Evolutionary conservation across 2,888 invertebrate genomes (phyloP).

Genomic region (Dichetophora obliterata): DNA sequence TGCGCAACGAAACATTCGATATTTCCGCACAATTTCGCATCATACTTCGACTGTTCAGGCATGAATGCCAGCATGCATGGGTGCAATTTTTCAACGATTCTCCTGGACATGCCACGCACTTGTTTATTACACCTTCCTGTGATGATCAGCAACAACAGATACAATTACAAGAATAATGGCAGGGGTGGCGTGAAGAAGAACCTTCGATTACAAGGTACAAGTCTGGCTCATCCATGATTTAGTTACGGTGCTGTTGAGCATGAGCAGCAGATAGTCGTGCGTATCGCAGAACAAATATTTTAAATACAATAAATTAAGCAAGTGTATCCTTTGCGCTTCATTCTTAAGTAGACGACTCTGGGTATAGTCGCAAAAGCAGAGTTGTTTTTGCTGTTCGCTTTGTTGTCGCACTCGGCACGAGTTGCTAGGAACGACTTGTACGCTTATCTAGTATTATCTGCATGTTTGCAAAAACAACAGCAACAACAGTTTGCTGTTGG

Average conservation of each 20-base stretch:
- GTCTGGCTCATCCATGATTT: background rate
- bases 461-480: constrained; percentile 1
- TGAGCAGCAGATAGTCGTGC: constrained; percentile 3
- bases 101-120: constrained; percentile 31
- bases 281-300: constrained; percentile 36
- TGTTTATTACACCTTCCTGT: constrained; percentile 36
- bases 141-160: background rate
- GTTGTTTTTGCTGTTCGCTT: background rate
- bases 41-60: background rate
- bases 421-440: background rate
- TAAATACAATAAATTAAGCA: constrained; percentile 39
- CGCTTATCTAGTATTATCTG: constrained; percentile 21
- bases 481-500: background rate
- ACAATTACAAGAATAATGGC: background rate
- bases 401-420: background rate
- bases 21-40: constrained; percentile 24
- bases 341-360: background rate
- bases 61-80: background rate
- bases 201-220: background rate
- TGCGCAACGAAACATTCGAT: background rate
- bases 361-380: background rate
- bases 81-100: constrained; percentile 33
- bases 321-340: constrained; percentile 11
- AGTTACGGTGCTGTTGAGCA: background rate
- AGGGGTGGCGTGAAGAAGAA: background rate